Evolutionary conservation across 2,113 vertebrate genomes (phyloP).

Genomic region (Oryctolagus cuniculus): DNA sequence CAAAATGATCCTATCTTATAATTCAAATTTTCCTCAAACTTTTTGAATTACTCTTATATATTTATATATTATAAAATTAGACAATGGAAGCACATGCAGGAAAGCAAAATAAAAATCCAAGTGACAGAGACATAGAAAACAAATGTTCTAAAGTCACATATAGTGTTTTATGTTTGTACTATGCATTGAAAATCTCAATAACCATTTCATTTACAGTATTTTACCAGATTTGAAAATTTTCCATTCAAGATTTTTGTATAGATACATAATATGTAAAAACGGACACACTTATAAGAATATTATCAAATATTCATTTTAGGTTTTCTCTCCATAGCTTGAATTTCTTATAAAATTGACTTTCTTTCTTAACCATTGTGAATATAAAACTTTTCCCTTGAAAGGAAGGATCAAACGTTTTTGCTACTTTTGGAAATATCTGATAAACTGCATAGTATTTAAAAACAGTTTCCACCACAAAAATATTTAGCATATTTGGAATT

Average conservation of each 20-base stretch:
- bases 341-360: not conserved
- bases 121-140: not conserved
- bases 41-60: not conserved
- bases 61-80: not conserved
- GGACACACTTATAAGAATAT: not conserved
- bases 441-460: not conserved
- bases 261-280: not conserved
- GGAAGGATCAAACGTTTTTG: not conserved
- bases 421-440: constrained; percentile 33
- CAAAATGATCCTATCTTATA: no score
- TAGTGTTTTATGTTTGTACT: not conserved
- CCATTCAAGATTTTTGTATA: not conserved
- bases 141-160: not conserved
- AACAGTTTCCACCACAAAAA: not conserved
- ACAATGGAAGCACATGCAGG: not conserved
- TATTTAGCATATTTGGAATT: not conserved
- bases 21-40: no score
- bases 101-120: not conserved
- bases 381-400: not conserved
- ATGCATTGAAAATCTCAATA: not conserved
- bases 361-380: not conserved
- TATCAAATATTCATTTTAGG: not conserved
- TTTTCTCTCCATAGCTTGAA: not conserved
- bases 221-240: not conserved
- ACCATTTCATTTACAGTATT: constrained; percentile 3